Percentiles rank a stretch among this genome's conserved stretches.
Evolutionary conservation across 2,797 vertebrate genomes (phyloP).

Genomic region (Urophycis tenuis): DNA sequence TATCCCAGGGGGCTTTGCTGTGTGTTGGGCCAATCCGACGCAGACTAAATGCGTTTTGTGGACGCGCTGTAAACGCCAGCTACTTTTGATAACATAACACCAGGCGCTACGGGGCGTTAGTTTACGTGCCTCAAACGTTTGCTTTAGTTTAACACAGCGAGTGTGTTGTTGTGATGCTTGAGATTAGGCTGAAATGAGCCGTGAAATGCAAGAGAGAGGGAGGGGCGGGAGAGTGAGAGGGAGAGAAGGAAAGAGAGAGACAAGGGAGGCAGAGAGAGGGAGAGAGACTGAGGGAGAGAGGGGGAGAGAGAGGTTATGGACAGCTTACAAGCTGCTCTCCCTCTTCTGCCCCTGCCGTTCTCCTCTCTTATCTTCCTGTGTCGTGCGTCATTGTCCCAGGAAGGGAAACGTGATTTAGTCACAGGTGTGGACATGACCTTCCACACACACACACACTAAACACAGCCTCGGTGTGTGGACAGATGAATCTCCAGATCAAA

Average conservation of each 20-base stretch:
- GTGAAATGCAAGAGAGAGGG: not conserved
- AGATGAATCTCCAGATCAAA: slow-evolving; percentile 50
- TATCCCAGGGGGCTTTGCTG: slow-evolving; percentile 15
- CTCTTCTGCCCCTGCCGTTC: not conserved
- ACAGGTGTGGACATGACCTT: slow-evolving; percentile 41
- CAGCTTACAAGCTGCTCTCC: not conserved
- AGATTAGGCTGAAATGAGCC: not conserved
- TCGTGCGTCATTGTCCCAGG: slow-evolving; percentile 3
- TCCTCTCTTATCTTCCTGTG: slow-evolving; percentile 6
- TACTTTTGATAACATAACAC: not conserved
- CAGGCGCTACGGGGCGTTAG: not conserved
- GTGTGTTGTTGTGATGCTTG: not conserved
- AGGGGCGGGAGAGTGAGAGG: not conserved
- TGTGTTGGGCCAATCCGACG: slow-evolving; percentile 16
- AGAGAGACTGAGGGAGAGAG: not conserved
- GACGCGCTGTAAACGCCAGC: not conserved
- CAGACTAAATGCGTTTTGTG: not conserved
- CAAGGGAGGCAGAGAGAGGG: not conserved
- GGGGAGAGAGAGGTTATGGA: not conserved
- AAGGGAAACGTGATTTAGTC: slow-evolving; percentile 24
- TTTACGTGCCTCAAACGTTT: not conserved
- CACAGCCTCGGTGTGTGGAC: slow-evolving; percentile 12
- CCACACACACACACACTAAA: slow-evolving; percentile 5
- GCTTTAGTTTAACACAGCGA: not conserved
- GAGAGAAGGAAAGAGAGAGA: not conserved